Evolutionary conservation across 2,888 invertebrate species (phyloP), one percentile per base, ranked within the genome.

Genomic region (Lottia scabra): DNA sequence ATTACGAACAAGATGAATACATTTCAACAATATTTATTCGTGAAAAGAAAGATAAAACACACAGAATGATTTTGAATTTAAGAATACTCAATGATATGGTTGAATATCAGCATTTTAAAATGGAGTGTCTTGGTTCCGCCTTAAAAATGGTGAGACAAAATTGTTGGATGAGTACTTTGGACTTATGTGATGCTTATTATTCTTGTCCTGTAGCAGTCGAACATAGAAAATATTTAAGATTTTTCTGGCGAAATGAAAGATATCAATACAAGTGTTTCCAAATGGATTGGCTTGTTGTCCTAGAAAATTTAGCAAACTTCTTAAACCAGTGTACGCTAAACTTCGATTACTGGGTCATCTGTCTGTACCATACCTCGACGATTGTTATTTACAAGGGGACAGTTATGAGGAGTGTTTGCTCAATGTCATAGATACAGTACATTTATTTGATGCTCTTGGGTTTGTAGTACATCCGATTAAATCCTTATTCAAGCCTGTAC

Each of bases 381-480:
- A 70, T 19, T 38, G 26, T 16, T 65, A 45, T 44, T 46, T 65
- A 23, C 48, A 43, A 23, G 70, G 48, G 15, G 48, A 46, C 23
- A 72, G 48, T 68, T 10, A 64, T n/a, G n/a, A n/a, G n/a, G n/a
- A n/a, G n/a, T n/a, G n/a, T n/a, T n/a, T n/a, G n/a, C n/a, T n/a
- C n/a, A n/a, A n/a, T n/a, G n/a, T n/a, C n/a, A n/a, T 16, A 16
- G 68, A n/a, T 15, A 68, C 65, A 10, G 19, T 48, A 15, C n/a
- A 64, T 10, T 43, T 16, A 46, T 46, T 15, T 46, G 30, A 30
- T 30, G 30, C 30, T 30, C 30, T 30, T 13, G 48, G 64, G 23
- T 64, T 68, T 68, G 30, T 65, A 19, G 43, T 68, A 8, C 72
- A 68, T 44, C 64, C 46, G 10, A 46, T 44, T 13, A 72, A 72